These are phyloP conservation scores for Ditula angustiorana DNA, from an alignment of 2,888 invertebrate genomes.

Conservation along the genomic window DNA sequence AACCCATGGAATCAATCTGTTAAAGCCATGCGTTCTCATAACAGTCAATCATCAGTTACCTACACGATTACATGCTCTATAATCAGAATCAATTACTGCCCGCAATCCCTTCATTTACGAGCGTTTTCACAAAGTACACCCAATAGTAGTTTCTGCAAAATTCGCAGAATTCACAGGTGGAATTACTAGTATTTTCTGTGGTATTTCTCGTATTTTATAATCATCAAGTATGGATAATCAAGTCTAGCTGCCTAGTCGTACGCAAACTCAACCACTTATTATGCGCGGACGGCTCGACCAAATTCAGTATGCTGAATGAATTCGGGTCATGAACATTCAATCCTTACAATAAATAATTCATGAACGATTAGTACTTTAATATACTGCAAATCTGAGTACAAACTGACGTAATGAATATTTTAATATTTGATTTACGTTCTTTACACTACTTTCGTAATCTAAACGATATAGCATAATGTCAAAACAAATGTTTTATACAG, in stretches of 20 bases:
- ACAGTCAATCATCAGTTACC: conserved; percentile 9
- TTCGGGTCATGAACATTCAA: conserved; percentile 74
- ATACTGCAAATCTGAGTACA: not conserved
- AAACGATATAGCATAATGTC: conserved; percentile 19
- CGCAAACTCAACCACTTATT: conserved; percentile 48
- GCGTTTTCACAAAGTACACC: conserved; percentile 9
- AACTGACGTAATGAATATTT: not conserved
- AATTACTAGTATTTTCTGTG: too few species aligned
- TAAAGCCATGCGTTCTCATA: conserved; percentile 16
- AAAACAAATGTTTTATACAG: conserved; percentile 14
- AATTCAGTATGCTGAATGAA: conserved; percentile 69
- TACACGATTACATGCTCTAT: conserved; percentile 11
- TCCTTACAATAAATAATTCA: conserved; percentile 65
- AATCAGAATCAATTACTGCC: conserved; percentile 19
- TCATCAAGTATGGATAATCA: conserved; percentile 45
- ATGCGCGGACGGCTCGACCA: conserved; percentile 59
- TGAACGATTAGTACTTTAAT: conserved; percentile 45
- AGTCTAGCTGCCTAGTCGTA: conserved; percentile 36
- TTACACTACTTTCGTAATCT: conserved; percentile 19
- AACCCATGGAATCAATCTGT: not conserved
- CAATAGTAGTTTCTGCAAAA: not conserved
- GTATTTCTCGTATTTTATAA: conserved; percentile 41
- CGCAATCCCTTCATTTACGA: conserved; percentile 20
- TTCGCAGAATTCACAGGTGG: conserved; percentile 1
- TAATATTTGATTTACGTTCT: not conserved